These are phyloP conservation scores for Zosterops pallidus DNA, from an alignment of 2,113 vertebrate species.

Conservation along the genomic window DNA sequence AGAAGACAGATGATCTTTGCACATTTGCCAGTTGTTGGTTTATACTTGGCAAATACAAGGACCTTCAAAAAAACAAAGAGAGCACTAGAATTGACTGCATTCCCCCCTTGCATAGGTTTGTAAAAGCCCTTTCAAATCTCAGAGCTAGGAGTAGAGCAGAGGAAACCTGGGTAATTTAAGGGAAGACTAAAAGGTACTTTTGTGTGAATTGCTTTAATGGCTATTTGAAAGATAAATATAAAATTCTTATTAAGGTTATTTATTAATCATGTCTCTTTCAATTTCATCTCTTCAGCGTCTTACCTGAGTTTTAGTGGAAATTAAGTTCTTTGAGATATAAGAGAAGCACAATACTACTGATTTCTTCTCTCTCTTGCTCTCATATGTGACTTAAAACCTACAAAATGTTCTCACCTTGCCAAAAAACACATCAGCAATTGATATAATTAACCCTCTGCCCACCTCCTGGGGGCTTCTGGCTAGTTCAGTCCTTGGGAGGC, in stretches of 20 bases:
- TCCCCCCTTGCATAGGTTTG: background rate
- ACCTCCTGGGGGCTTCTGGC: too few species aligned
- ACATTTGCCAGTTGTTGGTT: background rate
- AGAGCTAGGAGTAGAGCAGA: background rate
- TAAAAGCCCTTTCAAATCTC: background rate
- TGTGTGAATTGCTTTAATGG: background rate
- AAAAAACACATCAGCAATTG: background rate
- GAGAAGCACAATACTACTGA: background rate
- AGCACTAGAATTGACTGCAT: accelerated
- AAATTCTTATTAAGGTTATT: background rate
- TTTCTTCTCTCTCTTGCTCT: background rate
- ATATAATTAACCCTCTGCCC: too few species aligned
- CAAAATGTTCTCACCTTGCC: background rate
- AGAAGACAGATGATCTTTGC: background rate
- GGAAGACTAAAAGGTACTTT: background rate
- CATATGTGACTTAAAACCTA: background rate
- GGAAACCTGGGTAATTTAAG: background rate
- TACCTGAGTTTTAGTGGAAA: background rate
- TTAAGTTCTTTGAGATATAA: background rate
- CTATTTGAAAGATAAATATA: background rate
- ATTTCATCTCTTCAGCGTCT: background rate
- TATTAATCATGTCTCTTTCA: background rate
- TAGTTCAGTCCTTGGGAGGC: too few species aligned
- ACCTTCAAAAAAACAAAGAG: background rate
- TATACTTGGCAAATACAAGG: background rate